A percentile compares a stretch with the other conserved stretches of the same genome.
phyloP scores from a whole-genome alignment of 2,797 vertebrate species.

The Pachyuromys duprasi region DNA sequence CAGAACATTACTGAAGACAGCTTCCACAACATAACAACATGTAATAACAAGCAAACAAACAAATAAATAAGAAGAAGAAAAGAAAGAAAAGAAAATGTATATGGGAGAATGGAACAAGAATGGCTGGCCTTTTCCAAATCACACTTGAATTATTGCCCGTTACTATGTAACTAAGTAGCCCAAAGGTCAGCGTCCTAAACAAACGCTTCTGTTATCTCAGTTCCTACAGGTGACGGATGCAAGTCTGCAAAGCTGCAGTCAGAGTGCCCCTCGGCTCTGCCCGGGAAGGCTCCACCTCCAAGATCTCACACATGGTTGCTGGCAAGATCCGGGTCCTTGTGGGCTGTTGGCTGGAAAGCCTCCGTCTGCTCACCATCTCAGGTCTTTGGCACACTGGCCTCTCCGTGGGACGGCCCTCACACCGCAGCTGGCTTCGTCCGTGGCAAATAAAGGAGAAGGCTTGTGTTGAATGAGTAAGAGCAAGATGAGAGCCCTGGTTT shows the following conservation, averaged over 20 bases:
- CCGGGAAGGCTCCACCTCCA: neutral
- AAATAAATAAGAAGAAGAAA: neutral
- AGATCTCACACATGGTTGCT: neutral
- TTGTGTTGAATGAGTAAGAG: fast-evolving
- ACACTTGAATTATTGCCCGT: neutral
- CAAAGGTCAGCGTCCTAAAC: neutral
- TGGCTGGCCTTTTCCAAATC: neutral
- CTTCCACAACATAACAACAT: neutral
- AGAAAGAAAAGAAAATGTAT: neutral
- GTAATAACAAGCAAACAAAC: neutral
- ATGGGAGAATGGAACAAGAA: neutral
- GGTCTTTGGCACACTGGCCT: neutral
- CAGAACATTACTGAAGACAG: neutral
- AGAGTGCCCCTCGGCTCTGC: neutral
- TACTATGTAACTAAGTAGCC: neutral
- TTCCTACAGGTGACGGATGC: neutral
- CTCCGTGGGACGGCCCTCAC: neutral
- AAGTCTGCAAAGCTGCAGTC: neutral
- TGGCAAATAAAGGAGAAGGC: neutral
- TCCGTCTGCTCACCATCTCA: neutral
- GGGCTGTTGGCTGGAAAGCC: neutral
- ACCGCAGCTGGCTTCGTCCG: neutral
- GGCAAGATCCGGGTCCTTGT: neutral
- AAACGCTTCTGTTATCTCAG: neutral
- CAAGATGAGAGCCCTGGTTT: neutral